Evolutionary conservation across 2,888 invertebrate genomes (phyloP), one percentile per base, ranked within the genome.

Genomic region (Tipula vernalis): DNA sequence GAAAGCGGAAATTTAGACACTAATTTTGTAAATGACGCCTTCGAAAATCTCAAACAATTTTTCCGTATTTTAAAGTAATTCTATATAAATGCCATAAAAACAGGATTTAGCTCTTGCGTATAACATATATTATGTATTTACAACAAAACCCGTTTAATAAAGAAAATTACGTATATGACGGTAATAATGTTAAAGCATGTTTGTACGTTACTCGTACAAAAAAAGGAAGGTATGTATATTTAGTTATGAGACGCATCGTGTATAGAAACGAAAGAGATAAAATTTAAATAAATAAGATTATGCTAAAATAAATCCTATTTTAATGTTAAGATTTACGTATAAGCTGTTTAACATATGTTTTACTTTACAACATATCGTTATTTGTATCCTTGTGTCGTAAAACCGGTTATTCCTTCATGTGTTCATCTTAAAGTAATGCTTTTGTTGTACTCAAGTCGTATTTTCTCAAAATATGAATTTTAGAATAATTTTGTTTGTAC

Each of bases 291-390:
- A 71, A 71, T 71, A 71, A 71, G 71, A 71, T 71, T 71, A 71
- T 71, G 71, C 71, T 71, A 71, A 71, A 71, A 71, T 71, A 71
- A 71, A 71, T 71, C 71, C 71, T 71, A 71, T 71, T 71, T 71
- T 71, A 71, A 71, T 71, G 71, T 71, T 71, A 71, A 71, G 71
- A 71, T 71, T 71, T 71, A 71, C 71, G 71, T 71, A 71, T 71
- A 71, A 71, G 71, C 71, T 71, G 71, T 28, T 71, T 71, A 71
- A 71, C 71, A 71, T 71, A 71, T 71, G 71, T 71, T 71, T 71
- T 71, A 71, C 28, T 71, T 71, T 71, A 71, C n/a, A 71, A 71
- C 71, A 28, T 71, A 71, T 71, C 71, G 28, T 71, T 71, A 71
- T 71, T 71, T 71, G 71, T 57, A 57, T 10, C 6, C 5, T 5